phyloP scores from a whole-genome alignment of 2,113 vertebrate genomes.

The Hyperopisus bebe region DNA sequence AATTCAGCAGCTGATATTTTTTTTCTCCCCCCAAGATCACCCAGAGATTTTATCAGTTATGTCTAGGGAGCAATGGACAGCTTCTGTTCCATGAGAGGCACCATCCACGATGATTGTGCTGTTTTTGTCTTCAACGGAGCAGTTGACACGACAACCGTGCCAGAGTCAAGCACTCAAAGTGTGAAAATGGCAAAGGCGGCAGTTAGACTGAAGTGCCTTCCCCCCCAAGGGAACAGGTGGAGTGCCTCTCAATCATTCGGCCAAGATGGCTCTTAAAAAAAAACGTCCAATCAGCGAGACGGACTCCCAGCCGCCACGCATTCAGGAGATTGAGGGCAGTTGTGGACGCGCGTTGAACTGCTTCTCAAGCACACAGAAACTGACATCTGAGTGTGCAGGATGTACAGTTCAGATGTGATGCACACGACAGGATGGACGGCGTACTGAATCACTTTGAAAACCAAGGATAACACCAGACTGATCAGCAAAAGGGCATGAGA shows the following conservation, averaged over 20 bases:
- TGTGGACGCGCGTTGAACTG: not conserved
- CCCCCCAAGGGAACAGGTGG: not conserved
- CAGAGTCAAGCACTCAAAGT: not conserved
- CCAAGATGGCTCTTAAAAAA: not conserved
- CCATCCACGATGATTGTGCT: not conserved
- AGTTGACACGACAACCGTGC: not conserved
- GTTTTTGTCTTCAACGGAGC: not conserved
- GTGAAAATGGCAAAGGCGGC: not conserved
- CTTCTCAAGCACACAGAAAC: not conserved
- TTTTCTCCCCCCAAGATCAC: not conserved
- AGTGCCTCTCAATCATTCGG: not conserved
- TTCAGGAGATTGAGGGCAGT: not conserved
- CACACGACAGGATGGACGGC: not conserved
- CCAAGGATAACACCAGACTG: not conserved
- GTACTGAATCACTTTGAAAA: not conserved
- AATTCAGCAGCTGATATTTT: not conserved
- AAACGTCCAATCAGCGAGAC: not conserved
- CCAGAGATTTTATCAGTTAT: not conserved
- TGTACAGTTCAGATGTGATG: constrained; percentile 1
- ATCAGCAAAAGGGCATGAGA: not conserved
- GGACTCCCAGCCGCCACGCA: not conserved
- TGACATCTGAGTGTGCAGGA: constrained; percentile 1
- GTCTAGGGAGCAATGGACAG: not conserved
- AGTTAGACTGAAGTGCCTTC: not conserved
- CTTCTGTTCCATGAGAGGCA: not conserved